Conservation (phyloP, 1,140 invertebrate species). For the Metopolophium dirhodum region DNA sequence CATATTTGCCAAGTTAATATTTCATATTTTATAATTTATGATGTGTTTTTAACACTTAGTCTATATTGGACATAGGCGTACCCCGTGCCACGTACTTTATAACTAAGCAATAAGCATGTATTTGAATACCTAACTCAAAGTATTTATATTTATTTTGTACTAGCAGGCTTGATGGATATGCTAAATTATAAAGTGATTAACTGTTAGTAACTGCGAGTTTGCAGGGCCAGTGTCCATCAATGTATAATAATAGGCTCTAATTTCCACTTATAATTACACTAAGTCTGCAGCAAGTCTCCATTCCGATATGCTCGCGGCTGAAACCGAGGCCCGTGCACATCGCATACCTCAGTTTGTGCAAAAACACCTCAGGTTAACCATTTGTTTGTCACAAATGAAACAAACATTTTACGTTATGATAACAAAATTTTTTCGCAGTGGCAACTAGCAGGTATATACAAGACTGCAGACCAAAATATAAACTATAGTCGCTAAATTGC, state of each 20-base stretch:
- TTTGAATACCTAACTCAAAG: neutral
- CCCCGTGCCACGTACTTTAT: neutral
- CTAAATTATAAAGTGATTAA: conserved; percentile 8
- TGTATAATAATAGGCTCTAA: neutral
- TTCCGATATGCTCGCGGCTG: neutral
- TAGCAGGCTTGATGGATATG: no score
- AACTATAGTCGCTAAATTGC: neutral
- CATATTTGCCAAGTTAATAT: neutral
- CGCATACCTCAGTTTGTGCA: neutral
- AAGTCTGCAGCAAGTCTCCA: neutral
- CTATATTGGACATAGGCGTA: neutral
- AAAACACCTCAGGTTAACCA: neutral
- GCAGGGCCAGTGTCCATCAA: neutral
- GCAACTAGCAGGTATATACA: neutral
- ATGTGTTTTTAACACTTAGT: neutral
- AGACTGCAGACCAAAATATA: neutral
- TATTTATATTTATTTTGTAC: neutral
- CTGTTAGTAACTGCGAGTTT: neutral
- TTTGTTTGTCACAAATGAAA: neutral
- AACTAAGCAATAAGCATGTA: neutral
- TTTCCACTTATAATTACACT: neutral
- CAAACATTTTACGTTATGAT: neutral
- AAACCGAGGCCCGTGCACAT: neutral
- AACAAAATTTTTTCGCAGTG: neutral
- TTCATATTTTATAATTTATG: neutral